Conservation (phyloP, 2,888 invertebrate genomes). For the Sylvicola cinctus region DNA sequence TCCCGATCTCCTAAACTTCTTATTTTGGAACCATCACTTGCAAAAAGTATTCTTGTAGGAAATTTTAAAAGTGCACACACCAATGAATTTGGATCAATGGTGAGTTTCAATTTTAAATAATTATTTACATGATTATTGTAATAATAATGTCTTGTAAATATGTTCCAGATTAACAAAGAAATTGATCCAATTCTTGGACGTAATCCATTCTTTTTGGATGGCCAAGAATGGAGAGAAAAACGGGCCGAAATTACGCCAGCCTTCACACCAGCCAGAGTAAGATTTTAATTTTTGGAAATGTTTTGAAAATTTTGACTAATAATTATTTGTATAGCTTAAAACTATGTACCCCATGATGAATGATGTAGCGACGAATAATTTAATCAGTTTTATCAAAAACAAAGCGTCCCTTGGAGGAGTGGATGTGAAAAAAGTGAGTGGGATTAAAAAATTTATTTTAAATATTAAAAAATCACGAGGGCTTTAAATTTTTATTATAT, state of each 20-base stretch:
- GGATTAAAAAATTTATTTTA: too few relatives aligned
- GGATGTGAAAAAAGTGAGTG: too few relatives aligned
- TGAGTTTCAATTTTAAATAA: background rate
- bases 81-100: constrained; percentile 5
- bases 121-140: too few relatives aligned
- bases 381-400: too few relatives aligned
- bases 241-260: constrained; percentile 28
- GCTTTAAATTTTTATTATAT: too few relatives aligned
- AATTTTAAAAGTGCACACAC: constrained; percentile 24
- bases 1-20: constrained; percentile 19
- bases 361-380: too few relatives aligned
- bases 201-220: constrained; percentile 27
- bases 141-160: too few relatives aligned
- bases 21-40: constrained; percentile 18
- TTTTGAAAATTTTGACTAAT: background rate
- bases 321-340: constrained; percentile 24
- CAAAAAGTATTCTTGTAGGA: constrained; percentile 20
- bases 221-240: constrained; percentile 27
- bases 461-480: too few relatives aligned
- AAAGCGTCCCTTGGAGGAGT: too few relatives aligned
- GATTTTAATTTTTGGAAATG: constrained; percentile 1
- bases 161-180: background rate
- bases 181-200: constrained; percentile 8
- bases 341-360: constrained; percentile 27
- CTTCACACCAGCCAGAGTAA: constrained; percentile 28